Conservation (phyloP, 2,113 vertebrate genomes). For the Tragulus kanchil region DNA sequence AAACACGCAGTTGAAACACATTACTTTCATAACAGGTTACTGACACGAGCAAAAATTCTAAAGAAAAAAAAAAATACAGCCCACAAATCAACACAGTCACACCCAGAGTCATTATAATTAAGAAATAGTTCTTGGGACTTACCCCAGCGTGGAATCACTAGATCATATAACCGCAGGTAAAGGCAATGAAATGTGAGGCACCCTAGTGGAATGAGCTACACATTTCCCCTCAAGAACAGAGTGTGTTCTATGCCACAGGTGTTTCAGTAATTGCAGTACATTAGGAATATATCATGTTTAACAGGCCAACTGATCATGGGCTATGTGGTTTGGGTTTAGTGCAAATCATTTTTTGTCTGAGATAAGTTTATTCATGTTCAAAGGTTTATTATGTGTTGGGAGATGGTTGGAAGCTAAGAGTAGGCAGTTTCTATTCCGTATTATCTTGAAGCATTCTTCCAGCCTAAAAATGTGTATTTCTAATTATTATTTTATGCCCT, state of each 20-base stretch:
- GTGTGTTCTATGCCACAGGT: conserved; percentile 74
- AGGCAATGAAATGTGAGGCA: conserved; percentile 65
- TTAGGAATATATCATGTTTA: conserved; percentile 81
- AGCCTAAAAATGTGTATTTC: background rate
- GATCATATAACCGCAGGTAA: conserved; percentile 63
- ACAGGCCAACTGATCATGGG: no score
- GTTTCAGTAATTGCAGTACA: conserved; percentile 76
- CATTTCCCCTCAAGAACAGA: conserved; percentile 67
- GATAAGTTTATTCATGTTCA: background rate
- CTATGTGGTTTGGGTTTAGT: background rate
- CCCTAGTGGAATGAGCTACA: conserved; percentile 61
- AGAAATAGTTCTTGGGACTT: conserved; percentile 62
- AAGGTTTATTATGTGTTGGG: background rate
- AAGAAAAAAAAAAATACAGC: conserved; percentile 60
- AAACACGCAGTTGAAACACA: background rate
- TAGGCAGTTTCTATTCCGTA: background rate
- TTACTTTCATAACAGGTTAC: conserved; percentile 66
- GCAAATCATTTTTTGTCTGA: background rate
- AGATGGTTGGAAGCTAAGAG: background rate
- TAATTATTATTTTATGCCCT: background rate
- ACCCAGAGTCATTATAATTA: conserved; percentile 70
- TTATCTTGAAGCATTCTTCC: background rate
- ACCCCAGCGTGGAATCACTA: background rate
- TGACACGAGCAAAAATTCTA: conserved; percentile 62
- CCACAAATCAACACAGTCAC: conserved; percentile 73